These are phyloP conservation scores for Autographa pulchrina DNA, from an alignment of 2,888 invertebrate species.

Conservation along the genomic window DNA sequence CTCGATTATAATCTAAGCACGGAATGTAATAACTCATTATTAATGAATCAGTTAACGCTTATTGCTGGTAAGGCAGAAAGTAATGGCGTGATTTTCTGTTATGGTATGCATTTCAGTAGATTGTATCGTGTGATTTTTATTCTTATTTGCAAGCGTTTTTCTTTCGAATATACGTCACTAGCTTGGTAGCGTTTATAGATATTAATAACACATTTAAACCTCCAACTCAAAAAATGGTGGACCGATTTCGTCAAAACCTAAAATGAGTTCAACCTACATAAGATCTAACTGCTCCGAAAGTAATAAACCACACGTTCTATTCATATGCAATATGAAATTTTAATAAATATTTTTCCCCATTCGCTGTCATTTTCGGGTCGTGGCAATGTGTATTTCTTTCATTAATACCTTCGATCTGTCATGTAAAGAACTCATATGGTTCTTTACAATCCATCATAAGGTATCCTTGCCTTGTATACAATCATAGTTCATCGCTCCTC, in stretches of 20 bases:
- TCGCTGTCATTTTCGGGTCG: neutral
- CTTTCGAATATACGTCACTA: neutral
- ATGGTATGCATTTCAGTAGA: neutral
- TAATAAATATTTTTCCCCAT: neutral
- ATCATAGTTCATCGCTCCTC: too few species aligned
- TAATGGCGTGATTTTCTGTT: neutral
- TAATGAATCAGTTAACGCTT: slow-evolving; percentile 2
- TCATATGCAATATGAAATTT: neutral
- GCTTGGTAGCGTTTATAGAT: neutral
- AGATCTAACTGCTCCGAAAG: neutral
- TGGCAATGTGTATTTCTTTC: neutral
- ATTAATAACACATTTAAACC: neutral
- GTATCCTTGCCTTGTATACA: neutral
- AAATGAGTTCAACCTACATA: neutral
- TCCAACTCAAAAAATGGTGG: neutral
- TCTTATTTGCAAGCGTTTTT: neutral
- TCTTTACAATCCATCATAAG: neutral
- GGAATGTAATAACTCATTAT: slow-evolving; percentile 7
- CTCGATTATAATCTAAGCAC: neutral
- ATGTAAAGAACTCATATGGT: neutral
- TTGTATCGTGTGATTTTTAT: neutral
- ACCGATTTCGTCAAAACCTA: neutral
- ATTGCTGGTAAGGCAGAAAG: neutral
- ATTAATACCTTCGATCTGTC: neutral
- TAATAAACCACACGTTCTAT: neutral